A percentile compares a stretch with the other conserved stretches of the same genome.
These are phyloP conservation scores for Chondrosia reniformis DNA, from an alignment of 37 sponge, comb jelly and placozoan species.

Conservation along the genomic window DNA sequence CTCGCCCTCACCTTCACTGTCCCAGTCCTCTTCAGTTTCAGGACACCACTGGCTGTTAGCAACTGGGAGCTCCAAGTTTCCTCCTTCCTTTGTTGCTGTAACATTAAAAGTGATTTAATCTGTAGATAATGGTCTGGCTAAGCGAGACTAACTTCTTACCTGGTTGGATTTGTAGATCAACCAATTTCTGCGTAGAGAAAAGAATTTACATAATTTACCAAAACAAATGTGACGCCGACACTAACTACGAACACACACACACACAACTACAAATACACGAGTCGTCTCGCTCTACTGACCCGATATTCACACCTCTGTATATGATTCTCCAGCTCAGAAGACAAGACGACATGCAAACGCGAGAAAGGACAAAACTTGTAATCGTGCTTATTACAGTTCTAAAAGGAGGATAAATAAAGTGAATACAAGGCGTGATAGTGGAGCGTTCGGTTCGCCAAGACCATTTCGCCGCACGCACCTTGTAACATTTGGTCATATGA, in stretches of 20 bases:
- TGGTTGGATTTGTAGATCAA: too few relatives aligned
- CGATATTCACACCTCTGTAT: background rate
- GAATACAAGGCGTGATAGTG: too few relatives aligned
- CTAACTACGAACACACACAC: background rate
- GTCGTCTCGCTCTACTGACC: background rate
- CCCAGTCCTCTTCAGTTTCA: background rate
- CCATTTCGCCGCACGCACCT: too few relatives aligned
- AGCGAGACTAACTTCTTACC: too few relatives aligned
- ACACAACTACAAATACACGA: background rate
- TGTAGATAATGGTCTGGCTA: too few relatives aligned
- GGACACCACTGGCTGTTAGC: background rate
- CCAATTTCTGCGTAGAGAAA: background rate
- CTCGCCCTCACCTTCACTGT: too few relatives aligned
- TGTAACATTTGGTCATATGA: conserved; percentile 44
- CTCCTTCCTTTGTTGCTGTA: too few relatives aligned
- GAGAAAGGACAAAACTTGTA: conserved; percentile 1
- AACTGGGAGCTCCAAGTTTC: background rate
- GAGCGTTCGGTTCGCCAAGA: background rate
- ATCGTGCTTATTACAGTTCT: background rate
- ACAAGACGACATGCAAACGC: background rate
- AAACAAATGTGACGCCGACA: background rate
- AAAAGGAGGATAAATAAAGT: background rate
- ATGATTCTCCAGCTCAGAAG: background rate
- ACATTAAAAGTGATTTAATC: too few relatives aligned
- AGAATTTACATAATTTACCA: background rate